Base-by-base conservation (phyloP, 2,888 invertebrate genomes). In the Agriopis marginaria region DNA sequence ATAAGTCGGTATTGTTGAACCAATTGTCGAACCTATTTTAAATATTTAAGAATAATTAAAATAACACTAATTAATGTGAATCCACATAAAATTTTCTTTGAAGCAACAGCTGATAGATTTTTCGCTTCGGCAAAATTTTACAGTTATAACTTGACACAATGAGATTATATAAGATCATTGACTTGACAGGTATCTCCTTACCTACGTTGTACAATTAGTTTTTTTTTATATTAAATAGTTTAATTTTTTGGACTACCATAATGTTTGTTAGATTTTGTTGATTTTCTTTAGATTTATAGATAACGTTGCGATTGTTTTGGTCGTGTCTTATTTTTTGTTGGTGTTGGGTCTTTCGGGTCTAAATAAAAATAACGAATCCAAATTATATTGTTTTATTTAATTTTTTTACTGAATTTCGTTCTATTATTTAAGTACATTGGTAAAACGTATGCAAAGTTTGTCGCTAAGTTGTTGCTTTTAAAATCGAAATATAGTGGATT, bases 1-100 rank as follows among this genome's bases (percentile, higher is more conserved):
- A 79, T 77, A 77, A 72, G 79, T 75, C 74, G 62, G 70, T 79
- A 79, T 78, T 82, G 74, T 73, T 82, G 66, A 75, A 81, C 74
- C 71, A 77, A 82, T 84, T 83, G 77, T 77, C 64, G 42, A 73
- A 63, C 73, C 75, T 79, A 78, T 80, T 79, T 75, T 71, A 56
- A 23, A 11, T 23, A 8, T 7, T 32, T 44, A 17, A 10, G 11
- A 54, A 54, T n/a, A 12, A 17, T 17, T 40, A 3, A 59, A 67
- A 39, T 12, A 40, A 59, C 56, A 54, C 51, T 62, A 39, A 10
- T 58, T 47, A 58, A 49, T n/a, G 12, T 23, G 51, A 10, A 45
- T 45, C 50, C 40, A 49, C 61, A 56, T 56, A 5, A 40, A 14
- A 40, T 40, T 11, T 51, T 51, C 23, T 51, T 51, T 23, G 11